Conservation (phyloP, 2,888 invertebrate species). For the Congeria kusceri region DNA sequence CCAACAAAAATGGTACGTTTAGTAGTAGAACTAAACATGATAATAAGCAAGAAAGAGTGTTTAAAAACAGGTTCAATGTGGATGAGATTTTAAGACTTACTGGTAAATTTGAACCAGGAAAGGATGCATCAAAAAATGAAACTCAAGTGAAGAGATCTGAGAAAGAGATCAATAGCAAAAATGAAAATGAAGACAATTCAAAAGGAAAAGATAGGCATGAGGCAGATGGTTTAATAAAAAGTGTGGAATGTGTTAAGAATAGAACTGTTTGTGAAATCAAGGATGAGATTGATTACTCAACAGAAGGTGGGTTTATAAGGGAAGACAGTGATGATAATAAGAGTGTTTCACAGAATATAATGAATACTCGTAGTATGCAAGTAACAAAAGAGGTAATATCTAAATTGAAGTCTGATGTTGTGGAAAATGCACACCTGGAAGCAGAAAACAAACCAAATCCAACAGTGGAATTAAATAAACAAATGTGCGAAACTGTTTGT, state of each 20-base stretch:
- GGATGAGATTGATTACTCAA: conserved; percentile 6
- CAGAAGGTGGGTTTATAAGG: conserved; percentile 57
- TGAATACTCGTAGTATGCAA: background rate
- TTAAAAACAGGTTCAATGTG: conserved; percentile 49
- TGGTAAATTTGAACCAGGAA: background rate
- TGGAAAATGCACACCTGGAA: too few species aligned
- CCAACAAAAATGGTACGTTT: too few species aligned
- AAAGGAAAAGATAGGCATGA: conserved; percentile 1
- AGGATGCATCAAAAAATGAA: background rate
- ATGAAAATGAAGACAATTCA: background rate
- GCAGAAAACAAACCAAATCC: too few species aligned
- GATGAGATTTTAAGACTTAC: conserved; percentile 50
- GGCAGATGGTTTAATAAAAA: background rate
- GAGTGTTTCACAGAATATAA: background rate
- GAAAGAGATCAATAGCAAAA: background rate
- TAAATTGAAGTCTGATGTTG: too few species aligned
- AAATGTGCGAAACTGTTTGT: background rate
- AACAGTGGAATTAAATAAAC: background rate
- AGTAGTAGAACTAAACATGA: too few species aligned
- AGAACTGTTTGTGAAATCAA: background rate
- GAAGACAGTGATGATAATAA: conserved; percentile 26
- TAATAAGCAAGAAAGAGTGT: conserved; percentile 27
- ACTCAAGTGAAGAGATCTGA: background rate
- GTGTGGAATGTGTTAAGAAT: conserved; percentile 9
- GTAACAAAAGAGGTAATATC: background rate